phyloP scores from a whole-genome alignment of 2,797 vertebrate species.

The Melanotaenia nigrans region DNA sequence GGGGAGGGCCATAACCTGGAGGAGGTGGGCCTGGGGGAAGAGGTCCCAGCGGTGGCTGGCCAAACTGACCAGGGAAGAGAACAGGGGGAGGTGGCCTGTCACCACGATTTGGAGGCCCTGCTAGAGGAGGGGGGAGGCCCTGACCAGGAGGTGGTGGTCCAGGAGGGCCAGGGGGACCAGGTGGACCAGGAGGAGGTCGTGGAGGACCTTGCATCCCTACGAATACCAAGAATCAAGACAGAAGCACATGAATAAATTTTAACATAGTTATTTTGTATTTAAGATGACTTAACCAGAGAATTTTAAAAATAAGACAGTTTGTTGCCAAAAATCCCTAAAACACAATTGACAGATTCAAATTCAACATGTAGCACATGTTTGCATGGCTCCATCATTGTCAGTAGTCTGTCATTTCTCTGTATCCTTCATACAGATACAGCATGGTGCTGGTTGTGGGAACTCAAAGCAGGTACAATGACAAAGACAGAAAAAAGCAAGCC shows the following conservation, averaged over 20 bases:
- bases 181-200: conserved; percentile 91
- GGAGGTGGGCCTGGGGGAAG: conserved; percentile 93
- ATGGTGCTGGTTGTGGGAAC: conserved; percentile 8
- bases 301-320: neutral
- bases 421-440: conserved; percentile 7
- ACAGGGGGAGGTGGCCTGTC: conserved; percentile 97
- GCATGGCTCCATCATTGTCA: neutral
- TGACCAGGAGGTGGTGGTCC: conserved; percentile 96
- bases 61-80: conserved; percentile 97
- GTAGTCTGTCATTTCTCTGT: conserved; percentile 3
- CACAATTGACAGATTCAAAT: neutral
- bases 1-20: conserved; percentile 93
- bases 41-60: conserved; percentile 92
- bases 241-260: neutral
- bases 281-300: neutral
- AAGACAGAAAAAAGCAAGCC: conserved; percentile 52
- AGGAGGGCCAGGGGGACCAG: conserved; percentile 89
- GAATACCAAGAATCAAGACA: conserved; percentile 43
- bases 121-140: conserved; percentile 91
- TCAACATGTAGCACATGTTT: conserved; percentile 1
- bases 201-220: conserved; percentile 88
- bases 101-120: conserved; percentile 94
- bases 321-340: neutral
- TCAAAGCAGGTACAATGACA: conserved; percentile 53
- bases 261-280: neutral